Evolutionary conservation across 2,888 invertebrate genomes (phyloP), one percentile per base, ranked within the genome.

Genomic region (Rhopalosiphum nymphaeae): DNA sequence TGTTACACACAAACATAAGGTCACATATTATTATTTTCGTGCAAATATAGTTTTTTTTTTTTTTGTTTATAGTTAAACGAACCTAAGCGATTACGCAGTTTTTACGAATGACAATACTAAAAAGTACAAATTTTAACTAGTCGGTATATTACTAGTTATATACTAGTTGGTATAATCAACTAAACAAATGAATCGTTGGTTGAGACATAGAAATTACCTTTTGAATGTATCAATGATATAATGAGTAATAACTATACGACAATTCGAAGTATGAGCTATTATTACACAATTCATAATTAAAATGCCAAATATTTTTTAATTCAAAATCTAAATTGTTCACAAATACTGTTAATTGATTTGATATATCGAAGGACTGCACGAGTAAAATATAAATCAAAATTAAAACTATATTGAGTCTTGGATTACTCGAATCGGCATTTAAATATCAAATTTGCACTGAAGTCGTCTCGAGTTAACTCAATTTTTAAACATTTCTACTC

Each of bases 1-100:
- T 96, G 95, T 94, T 91, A 46, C n/a, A 13, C n/a, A 67, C n/a
- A 67, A 67, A 67, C n/a, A 36, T 7, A 7, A n/a, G 7, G 7
- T 67, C 10, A 11, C 11, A 36, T 7, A 36, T 67, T 1, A 67
- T 67, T 67, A 67, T 67, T 67, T 67, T 67, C 4, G 36, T 67
- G 36, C 16, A 36, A 36, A 7, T 67, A 21, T 16, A n/a, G 36
- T 9, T 36, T 7, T 67, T n/a, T 16, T 67, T 13, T 36, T 2
- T 26, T 7, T 25, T n/a, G 5, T n/a, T 26, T 9, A 57, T 10
- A 26, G 25, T 26, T 57, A 26, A 13, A n/a, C n/a, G 67, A n/a
- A 4, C 13, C 67, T 2, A 16, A 36, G n/a, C n/a, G 36, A 36
- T 36, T 36, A 0, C 36, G 9, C 26, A 16, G 36, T 36, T 16